Base-by-base conservation (phyloP, 2,113 vertebrate species). In the Muntiacus muntjak region DNA sequence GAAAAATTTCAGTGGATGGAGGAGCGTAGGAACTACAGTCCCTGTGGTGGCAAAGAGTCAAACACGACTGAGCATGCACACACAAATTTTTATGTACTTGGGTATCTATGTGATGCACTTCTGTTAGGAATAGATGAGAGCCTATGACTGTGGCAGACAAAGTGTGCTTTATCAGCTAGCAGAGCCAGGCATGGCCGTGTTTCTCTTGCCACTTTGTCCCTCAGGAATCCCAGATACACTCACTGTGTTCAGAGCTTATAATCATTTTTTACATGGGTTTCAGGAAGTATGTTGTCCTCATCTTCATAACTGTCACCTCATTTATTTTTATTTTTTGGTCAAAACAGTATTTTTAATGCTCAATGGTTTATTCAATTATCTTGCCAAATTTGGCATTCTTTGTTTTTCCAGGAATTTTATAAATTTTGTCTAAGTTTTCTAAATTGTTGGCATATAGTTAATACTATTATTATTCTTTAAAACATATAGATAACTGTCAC, bases 401-500 rank as follows among this genome's bases (percentile, higher is more conserved):
- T 88, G 26, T 86, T 87, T 84, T 92, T 78, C 55, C 2, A 89
- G 25, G 17, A 55, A 55, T 45, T 58, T 71, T 95, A 55, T 58
- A 36, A 17, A 30, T 43, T 50, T 92, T 86, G 13, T 67, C 55
- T 81, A 84, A 83, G 45, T 54, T 74, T 52, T 45, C 47, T 78
- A 19, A 64, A n/a, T 57, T 19, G 30, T 25, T 76, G 71, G 25
- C 45, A 45, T n/a, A 7, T 3, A 57, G 55, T 30, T 86, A n/a
- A 54, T 50, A 58, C 45, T 55, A 33, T 86, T 52, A 47, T 71
- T 60, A 62, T 33, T 74, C 43, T 60, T 45, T 57, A 88, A 71
- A 16, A 4, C 54, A 2, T 52, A 11, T 30, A 89, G 45, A 50
- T 50, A 50, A 50, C 47, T 50, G 47, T 50, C 55, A 28, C 10